These are phyloP conservation scores for Petaurus breviceps DNA, from an alignment of 2,113 vertebrate genomes.

Conservation along the genomic window DNA sequence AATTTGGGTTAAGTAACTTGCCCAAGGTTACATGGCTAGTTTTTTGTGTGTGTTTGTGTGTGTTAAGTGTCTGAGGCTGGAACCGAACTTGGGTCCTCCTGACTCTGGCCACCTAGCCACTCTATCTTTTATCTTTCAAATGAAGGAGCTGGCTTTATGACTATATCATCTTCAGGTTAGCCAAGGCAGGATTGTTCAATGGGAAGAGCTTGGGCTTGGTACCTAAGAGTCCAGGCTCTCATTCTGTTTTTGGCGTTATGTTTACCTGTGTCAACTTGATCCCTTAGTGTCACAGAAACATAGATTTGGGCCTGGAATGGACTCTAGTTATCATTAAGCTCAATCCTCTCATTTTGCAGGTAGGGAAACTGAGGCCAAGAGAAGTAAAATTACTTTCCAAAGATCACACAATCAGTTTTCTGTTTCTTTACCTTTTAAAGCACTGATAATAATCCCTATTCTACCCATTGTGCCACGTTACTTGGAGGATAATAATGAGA, in stretches of 20 bases:
- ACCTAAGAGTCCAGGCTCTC: neutral
- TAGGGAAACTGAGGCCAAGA: neutral
- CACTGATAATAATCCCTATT: neutral
- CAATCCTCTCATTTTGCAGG: neutral
- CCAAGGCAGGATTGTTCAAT: neutral
- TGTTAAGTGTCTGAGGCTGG: too few species aligned
- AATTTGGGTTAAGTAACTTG: too few species aligned
- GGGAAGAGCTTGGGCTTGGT: neutral
- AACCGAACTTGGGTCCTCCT: too few species aligned
- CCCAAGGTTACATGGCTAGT: too few species aligned
- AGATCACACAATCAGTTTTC: neutral
- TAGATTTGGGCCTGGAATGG: neutral
- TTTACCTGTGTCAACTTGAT: neutral
- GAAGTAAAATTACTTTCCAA: neutral
- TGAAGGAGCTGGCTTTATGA: neutral
- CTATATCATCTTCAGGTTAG: neutral
- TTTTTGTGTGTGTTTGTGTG: too few species aligned
- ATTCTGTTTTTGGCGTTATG: too few species aligned
- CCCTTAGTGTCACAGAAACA: neutral
- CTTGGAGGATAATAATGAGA: neutral
- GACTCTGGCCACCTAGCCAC: too few species aligned
- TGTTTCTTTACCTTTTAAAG: neutral
- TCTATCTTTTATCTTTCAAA: slow-evolving; percentile 17
- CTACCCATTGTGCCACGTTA: neutral
- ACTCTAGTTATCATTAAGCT: neutral